Conservation (phyloP, 2,113 vertebrate species). For the Rhea pennata region DNA sequence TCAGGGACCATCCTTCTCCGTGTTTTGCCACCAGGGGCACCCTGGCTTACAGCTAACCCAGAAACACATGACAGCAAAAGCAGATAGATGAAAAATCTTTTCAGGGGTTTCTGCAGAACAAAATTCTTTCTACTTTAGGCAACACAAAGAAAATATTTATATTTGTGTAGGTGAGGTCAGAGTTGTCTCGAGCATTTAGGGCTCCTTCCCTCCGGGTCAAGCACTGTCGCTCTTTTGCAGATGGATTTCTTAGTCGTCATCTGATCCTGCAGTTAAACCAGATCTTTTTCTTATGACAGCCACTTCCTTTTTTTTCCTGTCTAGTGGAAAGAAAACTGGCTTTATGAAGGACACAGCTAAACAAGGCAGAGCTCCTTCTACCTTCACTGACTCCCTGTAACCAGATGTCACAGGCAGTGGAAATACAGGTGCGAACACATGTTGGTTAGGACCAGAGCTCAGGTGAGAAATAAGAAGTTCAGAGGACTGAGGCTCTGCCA, state of each 20-base stretch:
- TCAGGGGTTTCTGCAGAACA: neutral
- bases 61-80: neutral
- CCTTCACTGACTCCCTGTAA: neutral
- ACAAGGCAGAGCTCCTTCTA: neutral
- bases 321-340: neutral
- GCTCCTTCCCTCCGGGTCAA: neutral
- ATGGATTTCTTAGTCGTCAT: neutral
- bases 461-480: neutral
- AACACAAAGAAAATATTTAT: neutral
- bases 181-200: neutral
- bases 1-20: neutral
- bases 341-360: neutral
- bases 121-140: neutral
- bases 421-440: neutral
- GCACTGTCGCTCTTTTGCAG: neutral
- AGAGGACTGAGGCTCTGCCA: fast-evolving
- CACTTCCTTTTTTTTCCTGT: neutral
- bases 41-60: neutral
- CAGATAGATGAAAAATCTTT: neutral
- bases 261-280: neutral
- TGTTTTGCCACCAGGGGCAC: neutral
- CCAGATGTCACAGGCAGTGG: neutral
- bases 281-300: neutral
- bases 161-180: neutral
- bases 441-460: neutral